Conservation (phyloP, 1,140 invertebrate species). For the Drosophila athabasca region DNA sequence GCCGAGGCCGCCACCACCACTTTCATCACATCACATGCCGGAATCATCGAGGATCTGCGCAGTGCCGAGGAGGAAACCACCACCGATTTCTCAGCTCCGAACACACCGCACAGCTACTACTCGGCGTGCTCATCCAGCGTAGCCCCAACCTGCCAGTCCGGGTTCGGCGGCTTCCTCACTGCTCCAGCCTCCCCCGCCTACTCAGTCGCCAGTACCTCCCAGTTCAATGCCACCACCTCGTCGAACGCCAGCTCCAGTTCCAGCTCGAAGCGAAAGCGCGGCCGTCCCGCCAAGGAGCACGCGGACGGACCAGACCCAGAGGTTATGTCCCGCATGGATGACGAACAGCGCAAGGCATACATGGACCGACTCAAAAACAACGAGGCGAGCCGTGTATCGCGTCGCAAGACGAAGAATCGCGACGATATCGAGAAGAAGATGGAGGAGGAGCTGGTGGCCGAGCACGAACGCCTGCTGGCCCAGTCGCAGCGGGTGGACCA, state of each 20-base stretch:
- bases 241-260: background rate
- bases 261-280: constrained; percentile 61
- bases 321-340: constrained; percentile 51
- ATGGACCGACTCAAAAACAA: constrained; percentile 76
- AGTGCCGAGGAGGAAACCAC: constrained; percentile 57
- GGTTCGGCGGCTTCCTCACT: constrained; percentile 56
- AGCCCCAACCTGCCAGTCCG: constrained; percentile 53
- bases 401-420: constrained; percentile 70
- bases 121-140: constrained; percentile 45
- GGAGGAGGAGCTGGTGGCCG: constrained; percentile 40
- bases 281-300: constrained; percentile 75
- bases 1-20: constrained; percentile 11
- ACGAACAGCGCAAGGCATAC: constrained; percentile 56
- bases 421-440: constrained; percentile 55
- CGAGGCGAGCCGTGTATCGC: constrained; percentile 74
- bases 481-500: constrained; percentile 13
- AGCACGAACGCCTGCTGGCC: constrained; percentile 20
- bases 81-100: constrained; percentile 63
- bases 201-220: constrained; percentile 61
- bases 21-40: constrained; percentile 23
- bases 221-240: constrained; percentile 43
- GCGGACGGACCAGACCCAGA: constrained; percentile 71
- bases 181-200: constrained; percentile 67
- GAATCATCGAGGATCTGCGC: constrained; percentile 49
- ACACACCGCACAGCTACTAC: constrained; percentile 63